Conservation (phyloP, 2,113 vertebrate genomes). For the Seriola quinqueradiata region DNA sequence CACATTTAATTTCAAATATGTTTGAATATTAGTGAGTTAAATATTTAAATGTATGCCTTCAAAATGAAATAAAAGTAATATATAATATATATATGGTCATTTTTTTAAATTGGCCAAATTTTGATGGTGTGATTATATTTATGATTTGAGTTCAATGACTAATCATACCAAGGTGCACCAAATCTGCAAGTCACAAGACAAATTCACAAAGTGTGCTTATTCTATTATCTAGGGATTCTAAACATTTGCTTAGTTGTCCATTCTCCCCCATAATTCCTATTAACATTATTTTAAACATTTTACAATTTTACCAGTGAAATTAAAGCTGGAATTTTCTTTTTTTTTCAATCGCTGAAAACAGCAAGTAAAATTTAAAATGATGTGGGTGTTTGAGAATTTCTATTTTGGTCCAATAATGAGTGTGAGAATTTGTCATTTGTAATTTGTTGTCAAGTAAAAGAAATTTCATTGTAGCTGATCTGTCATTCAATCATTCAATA, state of each 20-base stretch:
- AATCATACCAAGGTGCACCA: not conserved
- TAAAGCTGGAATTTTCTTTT: not conserved
- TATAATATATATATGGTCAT: not conserved
- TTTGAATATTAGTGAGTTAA: conserved; percentile 17
- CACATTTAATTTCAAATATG: conserved; percentile 3
- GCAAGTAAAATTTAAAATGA: too few species aligned
- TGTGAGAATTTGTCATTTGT: not conserved
- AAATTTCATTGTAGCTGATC: not conserved
- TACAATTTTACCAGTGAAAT: not conserved
- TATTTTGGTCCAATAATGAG: not conserved
- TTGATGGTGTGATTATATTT: not conserved
- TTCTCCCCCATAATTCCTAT: not conserved
- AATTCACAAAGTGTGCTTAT: not conserved
- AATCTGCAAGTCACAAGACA: not conserved
- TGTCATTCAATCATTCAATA: not conserved
- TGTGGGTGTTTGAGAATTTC: not conserved
- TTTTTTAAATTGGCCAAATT: not conserved
- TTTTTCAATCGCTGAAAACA: not conserved
- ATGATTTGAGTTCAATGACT: not conserved
- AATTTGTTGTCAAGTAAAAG: not conserved
- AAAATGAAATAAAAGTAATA: not conserved
- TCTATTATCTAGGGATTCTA: not conserved
- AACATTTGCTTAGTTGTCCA: not conserved
- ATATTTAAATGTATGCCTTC: not conserved
- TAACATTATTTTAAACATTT: not conserved